These are phyloP conservation scores for Ceratina australensis DNA, from an alignment of 1,140 invertebrate species.

Conservation along the genomic window DNA sequence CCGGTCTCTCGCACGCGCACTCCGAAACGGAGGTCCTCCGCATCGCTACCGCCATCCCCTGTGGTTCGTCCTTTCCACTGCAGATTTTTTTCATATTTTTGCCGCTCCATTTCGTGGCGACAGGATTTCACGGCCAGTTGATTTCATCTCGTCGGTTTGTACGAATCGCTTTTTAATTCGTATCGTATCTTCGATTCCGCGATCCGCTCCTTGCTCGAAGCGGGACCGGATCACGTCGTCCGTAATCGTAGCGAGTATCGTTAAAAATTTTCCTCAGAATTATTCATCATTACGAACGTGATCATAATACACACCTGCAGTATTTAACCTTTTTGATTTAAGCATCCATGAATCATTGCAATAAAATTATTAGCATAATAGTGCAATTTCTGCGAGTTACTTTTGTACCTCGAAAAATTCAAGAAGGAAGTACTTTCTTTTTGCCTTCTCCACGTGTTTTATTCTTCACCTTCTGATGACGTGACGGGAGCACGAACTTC, in stretches of 20 bases:
- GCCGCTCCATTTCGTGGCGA: constrained; percentile 45
- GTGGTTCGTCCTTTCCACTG: constrained; percentile 11
- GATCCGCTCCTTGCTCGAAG: neutral
- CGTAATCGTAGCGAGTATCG: neutral
- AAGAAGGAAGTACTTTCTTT: too few species aligned
- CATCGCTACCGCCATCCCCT: neutral
- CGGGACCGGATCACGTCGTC: neutral
- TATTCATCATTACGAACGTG: constrained; percentile 1
- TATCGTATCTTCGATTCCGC: constrained; percentile 37
- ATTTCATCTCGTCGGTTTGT: constrained; percentile 38
- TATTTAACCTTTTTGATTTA: too few species aligned
- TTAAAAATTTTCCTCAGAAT: neutral
- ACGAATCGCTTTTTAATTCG: constrained; percentile 44
- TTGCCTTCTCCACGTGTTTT: too few species aligned
- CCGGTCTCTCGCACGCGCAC: neutral
- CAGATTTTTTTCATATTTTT: constrained; percentile 44
- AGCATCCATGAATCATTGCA: too few species aligned
- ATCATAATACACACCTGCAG: too few species aligned
- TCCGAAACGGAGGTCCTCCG: neutral
- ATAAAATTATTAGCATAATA: too few species aligned
- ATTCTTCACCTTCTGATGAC: too few species aligned
- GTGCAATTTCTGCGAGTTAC: too few species aligned
- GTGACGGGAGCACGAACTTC: neutral
- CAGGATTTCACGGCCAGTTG: constrained; percentile 48
- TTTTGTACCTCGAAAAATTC: too few species aligned